Evolutionary conservation across 2,113 vertebrate species (phyloP).

Genomic region (Heterocephalus glaber): DNA sequence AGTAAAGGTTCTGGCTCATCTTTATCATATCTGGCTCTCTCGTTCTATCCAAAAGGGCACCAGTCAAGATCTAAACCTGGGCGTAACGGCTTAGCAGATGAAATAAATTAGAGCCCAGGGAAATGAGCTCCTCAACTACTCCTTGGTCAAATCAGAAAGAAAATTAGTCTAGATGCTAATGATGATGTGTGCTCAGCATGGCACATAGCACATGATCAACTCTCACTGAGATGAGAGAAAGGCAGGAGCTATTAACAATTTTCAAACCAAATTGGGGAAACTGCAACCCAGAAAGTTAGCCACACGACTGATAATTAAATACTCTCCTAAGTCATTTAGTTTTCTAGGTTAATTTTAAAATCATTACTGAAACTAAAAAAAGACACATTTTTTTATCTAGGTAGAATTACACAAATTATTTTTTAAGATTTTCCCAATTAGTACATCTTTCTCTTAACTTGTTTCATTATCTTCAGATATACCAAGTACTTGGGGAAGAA

Average conservation of each 20-base stretch:
- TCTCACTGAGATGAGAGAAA: slow-evolving; percentile 48
- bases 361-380: slow-evolving; percentile 15
- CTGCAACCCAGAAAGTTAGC: slow-evolving; percentile 49
- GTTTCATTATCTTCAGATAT: background rate
- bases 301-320: slow-evolving; percentile 25
- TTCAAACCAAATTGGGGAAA: background rate
- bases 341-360: slow-evolving; percentile 45
- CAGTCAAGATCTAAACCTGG: slow-evolving; percentile 42
- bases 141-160: slow-evolving; percentile 64
- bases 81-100: slow-evolving; percentile 23
- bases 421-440: background rate
- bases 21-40: background rate
- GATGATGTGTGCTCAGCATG: slow-evolving; percentile 51
- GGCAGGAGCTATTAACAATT: slow-evolving; percentile 33
- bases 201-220: background rate
- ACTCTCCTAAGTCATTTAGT: slow-evolving; percentile 26
- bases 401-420: slow-evolving; percentile 24
- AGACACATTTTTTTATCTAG: slow-evolving; percentile 19
- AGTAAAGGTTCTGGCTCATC: background rate
- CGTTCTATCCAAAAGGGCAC: slow-evolving; percentile 19
- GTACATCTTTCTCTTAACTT: background rate
- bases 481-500: background rate
- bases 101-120: slow-evolving; percentile 61
- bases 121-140: slow-evolving; percentile 53
- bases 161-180: slow-evolving; percentile 70